Evolutionary conservation across 64 coral and sea anemone genomes (phyloP).

Genomic region (Porites lutea): DNA sequence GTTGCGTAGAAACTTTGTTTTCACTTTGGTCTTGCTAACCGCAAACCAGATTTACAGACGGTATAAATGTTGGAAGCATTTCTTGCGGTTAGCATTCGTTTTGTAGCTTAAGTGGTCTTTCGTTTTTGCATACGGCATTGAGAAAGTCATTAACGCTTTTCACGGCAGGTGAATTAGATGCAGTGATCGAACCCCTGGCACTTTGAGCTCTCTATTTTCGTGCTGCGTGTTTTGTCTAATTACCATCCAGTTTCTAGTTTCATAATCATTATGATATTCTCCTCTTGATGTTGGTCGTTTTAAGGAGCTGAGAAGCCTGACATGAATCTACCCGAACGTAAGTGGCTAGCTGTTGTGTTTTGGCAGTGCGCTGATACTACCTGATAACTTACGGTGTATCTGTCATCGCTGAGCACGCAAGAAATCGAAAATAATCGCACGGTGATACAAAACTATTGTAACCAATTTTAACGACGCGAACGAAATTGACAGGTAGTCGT

Average conservation of each 20-base stretch:
- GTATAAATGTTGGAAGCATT: not conserved
- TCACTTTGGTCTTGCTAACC: not conserved
- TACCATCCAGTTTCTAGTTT: not conserved
- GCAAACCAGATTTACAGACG: not conserved
- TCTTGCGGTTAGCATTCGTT: not conserved
- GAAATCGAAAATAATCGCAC: not conserved
- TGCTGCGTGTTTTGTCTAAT: not conserved
- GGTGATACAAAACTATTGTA: not conserved
- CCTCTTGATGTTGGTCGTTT: not conserved
- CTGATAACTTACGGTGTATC: not conserved
- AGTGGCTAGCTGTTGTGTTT: not conserved
- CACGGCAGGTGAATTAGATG: conserved; percentile 15
- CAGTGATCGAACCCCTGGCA: not conserved
- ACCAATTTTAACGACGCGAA: not conserved
- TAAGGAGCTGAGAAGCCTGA: not conserved
- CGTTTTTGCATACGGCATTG: conserved; percentile 38
- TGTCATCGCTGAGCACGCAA: not conserved
- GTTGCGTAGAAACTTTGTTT: not conserved
- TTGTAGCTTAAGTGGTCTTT: not conserved
- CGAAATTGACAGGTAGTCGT: not conserved
- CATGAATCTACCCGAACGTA: not conserved
- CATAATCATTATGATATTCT: too few relatives aligned
- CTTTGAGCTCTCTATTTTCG: conserved; percentile 8
- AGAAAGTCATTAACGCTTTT: conserved; percentile 47
- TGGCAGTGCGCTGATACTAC: not conserved